phyloP scores from a whole-genome alignment of 2,888 invertebrate species.

The Stegana nigrithorax region DNA sequence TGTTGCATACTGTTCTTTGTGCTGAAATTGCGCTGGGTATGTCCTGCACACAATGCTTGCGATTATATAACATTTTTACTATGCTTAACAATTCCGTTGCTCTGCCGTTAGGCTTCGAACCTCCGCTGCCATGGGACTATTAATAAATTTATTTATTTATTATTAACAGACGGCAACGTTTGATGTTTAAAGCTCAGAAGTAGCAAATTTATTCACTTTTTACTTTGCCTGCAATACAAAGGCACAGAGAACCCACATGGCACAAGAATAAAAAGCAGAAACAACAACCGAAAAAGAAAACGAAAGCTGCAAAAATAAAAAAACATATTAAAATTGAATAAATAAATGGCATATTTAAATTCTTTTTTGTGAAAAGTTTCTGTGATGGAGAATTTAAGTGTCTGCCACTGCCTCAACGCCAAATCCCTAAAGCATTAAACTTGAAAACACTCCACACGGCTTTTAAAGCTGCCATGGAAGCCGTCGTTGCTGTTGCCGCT shows the following conservation, averaged over 20 bases:
- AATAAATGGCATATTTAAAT: constrained; percentile 16
- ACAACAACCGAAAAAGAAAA: neutral
- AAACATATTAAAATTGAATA: constrained; percentile 3
- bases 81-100: too few species aligned
- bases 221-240: too few species aligned
- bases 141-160: constrained; percentile 11
- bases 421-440: constrained; percentile 9
- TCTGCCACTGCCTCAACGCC: neutral
- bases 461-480: constrained; percentile 12
- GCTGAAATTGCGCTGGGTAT: neutral
- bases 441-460: too few species aligned
- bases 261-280: neutral
- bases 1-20: neutral
- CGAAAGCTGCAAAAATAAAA: neutral
- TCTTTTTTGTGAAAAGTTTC: constrained; percentile 6
- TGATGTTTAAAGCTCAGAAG: constrained; percentile 3
- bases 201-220: constrained; percentile 12
- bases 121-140: neutral
- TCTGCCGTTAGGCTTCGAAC: too few species aligned
- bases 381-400: neutral
- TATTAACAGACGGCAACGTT: neutral
- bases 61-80: too few species aligned
- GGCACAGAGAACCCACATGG: too few species aligned
- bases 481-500: too few species aligned
- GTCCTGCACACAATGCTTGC: too few species aligned